Percentiles rank a stretch among this genome's conserved stretches.
These are phyloP conservation scores for Hipparchia sbordonii DNA, from an alignment of 2,888 invertebrate species.

Conservation along the genomic window DNA sequence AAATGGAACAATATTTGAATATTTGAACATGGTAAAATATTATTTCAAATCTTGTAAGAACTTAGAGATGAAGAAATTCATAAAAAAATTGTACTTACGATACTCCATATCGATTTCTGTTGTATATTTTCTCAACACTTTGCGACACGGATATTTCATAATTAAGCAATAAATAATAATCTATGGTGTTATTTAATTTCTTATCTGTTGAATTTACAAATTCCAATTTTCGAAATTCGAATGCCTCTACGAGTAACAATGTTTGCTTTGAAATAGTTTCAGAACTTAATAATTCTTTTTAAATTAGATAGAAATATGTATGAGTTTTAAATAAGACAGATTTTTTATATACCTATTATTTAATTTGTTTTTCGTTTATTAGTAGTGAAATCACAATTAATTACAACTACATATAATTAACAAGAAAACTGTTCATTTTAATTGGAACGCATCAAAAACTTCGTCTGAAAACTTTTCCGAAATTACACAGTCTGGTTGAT, in stretches of 20 bases:
- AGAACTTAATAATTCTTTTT: neutral
- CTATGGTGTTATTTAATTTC: slow-evolving; percentile 6
- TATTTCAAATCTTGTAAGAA: no score
- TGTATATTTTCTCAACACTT: slow-evolving; percentile 50
- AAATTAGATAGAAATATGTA: no score
- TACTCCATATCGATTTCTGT: slow-evolving; percentile 58
- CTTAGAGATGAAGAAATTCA: neutral
- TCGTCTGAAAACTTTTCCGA: neutral
- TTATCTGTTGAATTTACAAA: slow-evolving; percentile 8
- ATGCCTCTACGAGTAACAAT: neutral
- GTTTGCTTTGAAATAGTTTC: neutral
- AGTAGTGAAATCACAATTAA: no score
- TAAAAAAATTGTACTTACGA: slow-evolving; percentile 55
- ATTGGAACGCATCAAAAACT: neutral
- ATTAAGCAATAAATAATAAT: slow-evolving; percentile 39
- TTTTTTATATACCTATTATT: no score
- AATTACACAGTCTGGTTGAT: neutral
- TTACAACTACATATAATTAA: no score
- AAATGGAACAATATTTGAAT: no score
- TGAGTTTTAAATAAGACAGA: no score
- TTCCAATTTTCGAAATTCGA: neutral
- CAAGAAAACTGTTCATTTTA: neutral
- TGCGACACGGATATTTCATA: slow-evolving; percentile 74
- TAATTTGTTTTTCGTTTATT: no score
- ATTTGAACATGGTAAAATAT: no score